These are phyloP conservation scores for Clunio marinus DNA, from an alignment of 2,888 invertebrate species.

Conservation along the genomic window DNA sequence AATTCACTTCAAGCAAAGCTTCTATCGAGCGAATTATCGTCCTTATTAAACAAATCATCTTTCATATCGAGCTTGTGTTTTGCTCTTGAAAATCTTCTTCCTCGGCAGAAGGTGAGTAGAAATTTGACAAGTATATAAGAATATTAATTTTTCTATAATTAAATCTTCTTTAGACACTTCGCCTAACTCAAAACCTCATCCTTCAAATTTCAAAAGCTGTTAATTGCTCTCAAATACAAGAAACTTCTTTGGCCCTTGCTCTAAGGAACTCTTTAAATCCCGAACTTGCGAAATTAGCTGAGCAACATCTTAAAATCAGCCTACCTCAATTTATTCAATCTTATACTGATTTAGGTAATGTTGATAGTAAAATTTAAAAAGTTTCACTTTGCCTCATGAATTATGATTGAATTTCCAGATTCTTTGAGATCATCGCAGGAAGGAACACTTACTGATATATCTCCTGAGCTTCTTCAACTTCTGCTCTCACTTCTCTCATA, in stretches of 20 bases:
- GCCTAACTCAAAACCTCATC: conserved; percentile 75
- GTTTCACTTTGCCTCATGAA: neutral
- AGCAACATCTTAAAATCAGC: conserved; percentile 74
- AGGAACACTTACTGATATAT: conserved; percentile 84
- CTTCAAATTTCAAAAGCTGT: conserved; percentile 79
- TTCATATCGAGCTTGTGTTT: conserved; percentile 84
- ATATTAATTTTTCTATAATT: conserved; percentile 44
- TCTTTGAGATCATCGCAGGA: conserved; percentile 65
- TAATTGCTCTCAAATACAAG: conserved; percentile 77
- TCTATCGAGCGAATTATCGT: conserved; percentile 71
- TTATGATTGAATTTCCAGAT: conserved; percentile 50
- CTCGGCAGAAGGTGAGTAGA: conserved; percentile 68
- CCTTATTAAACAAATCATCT: conserved; percentile 78
- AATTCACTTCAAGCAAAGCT: conserved; percentile 67
- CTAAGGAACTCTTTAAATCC: conserved; percentile 73
- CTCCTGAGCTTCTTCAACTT: conserved; percentile 82
- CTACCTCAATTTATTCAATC: conserved; percentile 80
- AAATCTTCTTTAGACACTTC: conserved; percentile 62
- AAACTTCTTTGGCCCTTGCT: conserved; percentile 84
- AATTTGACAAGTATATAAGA: neutral
- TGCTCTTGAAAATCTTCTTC: conserved; percentile 77
- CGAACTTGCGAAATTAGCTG: conserved; percentile 69
- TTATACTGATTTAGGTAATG: conserved; percentile 77
- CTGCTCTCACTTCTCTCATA: conserved; percentile 63
- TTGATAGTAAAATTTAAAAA: too few species aligned